Base-by-base conservation (phyloP, 1,140 invertebrate genomes). In the Eubasilissa regina region DNA sequence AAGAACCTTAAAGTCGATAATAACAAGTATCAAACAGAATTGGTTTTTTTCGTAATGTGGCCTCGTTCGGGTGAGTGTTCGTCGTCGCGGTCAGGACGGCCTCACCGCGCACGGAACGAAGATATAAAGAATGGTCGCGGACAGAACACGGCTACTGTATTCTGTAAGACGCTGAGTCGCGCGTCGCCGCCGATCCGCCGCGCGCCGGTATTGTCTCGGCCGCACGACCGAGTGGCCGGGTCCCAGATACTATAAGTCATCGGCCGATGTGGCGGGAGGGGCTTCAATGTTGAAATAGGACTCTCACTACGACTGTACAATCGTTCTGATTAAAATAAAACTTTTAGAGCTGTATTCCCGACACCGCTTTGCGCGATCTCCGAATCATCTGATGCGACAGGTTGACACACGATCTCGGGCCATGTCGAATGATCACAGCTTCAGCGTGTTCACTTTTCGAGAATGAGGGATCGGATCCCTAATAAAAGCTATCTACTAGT, bases 41-140 rank as follows among this genome's bases (percentile, higher is more conserved):
- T 9, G 9, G 68, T 4, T 21, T 74, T 73, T 74, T 74, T 58
- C n/a, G 25, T 4, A 25, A 55, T n/a, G 48, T 44, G 35, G 51
- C 10, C 43, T 68, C 19, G 11, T 51, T 53, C 21, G 25, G 13
- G 25, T 74, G 4, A 9, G 10, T 15, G 17, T 48, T 12, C 15
- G 44, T 19, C 12, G 15, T 9, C 8, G 47, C n/a, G 47, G 6
- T n/a, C 19, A 11, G 35, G 51, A 56, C 55, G 17, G 70, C 13
- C 51, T 70, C 68, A 17, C 68, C 25, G 44, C 15, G 45, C 48
- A 13, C 48, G 51, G 53, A 44, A 74, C 70, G 56, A 55, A 74
- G 70, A 74, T 74, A 74, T 74, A 74, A 74, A 74, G 70, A 74
- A 74, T 58, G 51, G 70, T 45, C 53, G 70, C 35, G 70, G 51